Conservation (phyloP, 2,888 invertebrate genomes). For the Chrysopilus asiliformis region DNA sequence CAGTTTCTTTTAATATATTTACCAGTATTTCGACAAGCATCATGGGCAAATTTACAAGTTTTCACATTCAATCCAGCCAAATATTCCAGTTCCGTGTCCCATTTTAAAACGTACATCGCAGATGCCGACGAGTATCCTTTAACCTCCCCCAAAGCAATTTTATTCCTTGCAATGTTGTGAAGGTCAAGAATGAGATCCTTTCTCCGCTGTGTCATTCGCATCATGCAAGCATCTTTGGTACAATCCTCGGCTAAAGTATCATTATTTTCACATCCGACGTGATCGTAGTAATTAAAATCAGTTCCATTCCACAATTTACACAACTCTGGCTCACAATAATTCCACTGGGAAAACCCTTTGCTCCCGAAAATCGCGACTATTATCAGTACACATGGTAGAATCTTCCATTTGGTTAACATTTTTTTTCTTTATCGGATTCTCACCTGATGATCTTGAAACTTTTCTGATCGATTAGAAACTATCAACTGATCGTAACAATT, state of each 20-base stretch:
- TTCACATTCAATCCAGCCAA: slow-evolving; percentile 28
- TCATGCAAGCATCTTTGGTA: slow-evolving; percentile 14
- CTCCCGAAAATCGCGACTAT: too few species aligned
- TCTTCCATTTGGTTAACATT: too few species aligned
- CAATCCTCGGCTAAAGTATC: slow-evolving; percentile 16
- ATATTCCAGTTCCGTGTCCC: slow-evolving; percentile 28
- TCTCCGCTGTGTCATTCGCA: slow-evolving; percentile 26
- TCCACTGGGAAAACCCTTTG: too few species aligned
- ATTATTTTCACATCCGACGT: slow-evolving; percentile 26
- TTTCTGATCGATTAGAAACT: too few species aligned
- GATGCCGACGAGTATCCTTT: slow-evolving; percentile 24
- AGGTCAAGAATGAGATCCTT: slow-evolving; percentile 28
- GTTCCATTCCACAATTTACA: slow-evolving; percentile 29
- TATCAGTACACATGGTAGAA: too few species aligned
- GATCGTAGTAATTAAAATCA: slow-evolving; percentile 21
- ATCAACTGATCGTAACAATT: too few species aligned
- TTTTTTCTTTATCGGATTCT: too few species aligned
- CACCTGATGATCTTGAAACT: too few species aligned
- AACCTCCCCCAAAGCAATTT: slow-evolving; percentile 26
- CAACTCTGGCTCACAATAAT: slow-evolving; percentile 24
- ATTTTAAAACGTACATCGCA: slow-evolving; percentile 28
- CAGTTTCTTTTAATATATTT: background rate
- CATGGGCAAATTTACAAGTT: slow-evolving; percentile 28
- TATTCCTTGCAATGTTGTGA: slow-evolving; percentile 29
- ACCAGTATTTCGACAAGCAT: slow-evolving; percentile 28